Base-by-base conservation (phyloP, 37 sponge, comb jelly and placozoan species). In the Spongilla lacustris region DNA sequence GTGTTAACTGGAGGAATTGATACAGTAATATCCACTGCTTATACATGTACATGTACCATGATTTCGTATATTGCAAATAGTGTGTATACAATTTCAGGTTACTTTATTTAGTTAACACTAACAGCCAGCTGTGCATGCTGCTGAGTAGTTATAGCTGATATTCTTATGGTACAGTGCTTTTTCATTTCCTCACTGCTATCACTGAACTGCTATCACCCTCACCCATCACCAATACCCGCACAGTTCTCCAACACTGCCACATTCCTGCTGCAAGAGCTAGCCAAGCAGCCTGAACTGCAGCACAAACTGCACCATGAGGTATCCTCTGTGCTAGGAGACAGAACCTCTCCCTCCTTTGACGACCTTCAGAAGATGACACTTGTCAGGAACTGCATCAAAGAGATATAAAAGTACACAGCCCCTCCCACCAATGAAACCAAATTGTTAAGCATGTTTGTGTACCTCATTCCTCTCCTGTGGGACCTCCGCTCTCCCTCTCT, bases 1-100 rank as follows among this genome's bases (percentile, higher is more conserved):
- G 29, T 81, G 74, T 30, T 87, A 36, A 75, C 81, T 30, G 88
- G 48, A n/a, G 88, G 88, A 9, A 36, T 87, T 22, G 88, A 87
- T 33, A 87, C 88, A 37, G 86, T 86, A 79, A 69, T n/a, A n/a
- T n/a, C n/a, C n/a, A n/a, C n/a, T n/a, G 28, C 11, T 5, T 69
- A 4, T 28, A 5, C 27, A 69, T 69, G 71, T 69, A 11, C 71
- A 28, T 11, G 6, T 28, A 27, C 71, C 28, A n/a, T n/a, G n/a
- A n/a, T n/a, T n/a, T n/a, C n/a, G n/a, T n/a, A n/a, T 5, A 27
- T 5, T 69, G 9, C 28, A 69, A 69, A n/a, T 3, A 12, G 11
- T 69, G 17, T 1, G 46, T 10, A 46, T 4, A 10, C 4, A 46
- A 46, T 10, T 10, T 46, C 46, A 10, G 4, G 46, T 4, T 46